A percentile compares a stretch with the other conserved stretches of the same genome.
These are phyloP conservation scores for Xiphorhynchus elegans DNA, from an alignment of 2,113 vertebrate species.

Conservation along the genomic window DNA sequence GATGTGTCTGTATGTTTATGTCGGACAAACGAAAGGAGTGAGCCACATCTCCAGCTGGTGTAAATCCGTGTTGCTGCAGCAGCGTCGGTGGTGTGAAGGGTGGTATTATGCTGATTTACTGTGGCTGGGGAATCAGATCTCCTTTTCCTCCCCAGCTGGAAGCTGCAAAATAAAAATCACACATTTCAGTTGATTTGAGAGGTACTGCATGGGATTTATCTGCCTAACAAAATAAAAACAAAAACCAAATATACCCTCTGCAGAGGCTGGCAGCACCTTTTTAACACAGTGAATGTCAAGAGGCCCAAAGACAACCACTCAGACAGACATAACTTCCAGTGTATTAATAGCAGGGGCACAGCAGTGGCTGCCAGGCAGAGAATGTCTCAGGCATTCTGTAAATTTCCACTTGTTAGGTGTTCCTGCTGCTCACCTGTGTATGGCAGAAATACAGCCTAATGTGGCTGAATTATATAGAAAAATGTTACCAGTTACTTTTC, in stretches of 20 bases:
- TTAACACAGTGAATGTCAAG: background rate
- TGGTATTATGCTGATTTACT: background rate
- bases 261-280: background rate
- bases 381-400: background rate
- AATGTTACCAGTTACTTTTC: conserved; percentile 44
- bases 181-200: background rate
- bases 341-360: background rate
- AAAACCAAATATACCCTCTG: background rate
- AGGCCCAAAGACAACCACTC: background rate
- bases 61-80: background rate
- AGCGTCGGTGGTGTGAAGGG: background rate
- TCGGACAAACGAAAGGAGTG: rapidly evolving
- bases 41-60: background rate
- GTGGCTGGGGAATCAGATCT: background rate
- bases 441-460: conserved; percentile 23
- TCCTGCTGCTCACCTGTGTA: background rate
- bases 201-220: background rate
- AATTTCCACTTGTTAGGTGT: conserved; percentile 7
- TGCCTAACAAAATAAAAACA: background rate
- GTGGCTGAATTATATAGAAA: background rate
- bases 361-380: background rate
- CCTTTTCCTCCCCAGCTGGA: background rate
- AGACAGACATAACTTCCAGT: background rate
- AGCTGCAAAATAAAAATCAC: conserved; percentile 32
- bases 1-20: background rate